These are phyloP conservation scores for Drosophila prolongata DNA, from an alignment of 2,888 invertebrate genomes.

Conservation along the genomic window DNA sequence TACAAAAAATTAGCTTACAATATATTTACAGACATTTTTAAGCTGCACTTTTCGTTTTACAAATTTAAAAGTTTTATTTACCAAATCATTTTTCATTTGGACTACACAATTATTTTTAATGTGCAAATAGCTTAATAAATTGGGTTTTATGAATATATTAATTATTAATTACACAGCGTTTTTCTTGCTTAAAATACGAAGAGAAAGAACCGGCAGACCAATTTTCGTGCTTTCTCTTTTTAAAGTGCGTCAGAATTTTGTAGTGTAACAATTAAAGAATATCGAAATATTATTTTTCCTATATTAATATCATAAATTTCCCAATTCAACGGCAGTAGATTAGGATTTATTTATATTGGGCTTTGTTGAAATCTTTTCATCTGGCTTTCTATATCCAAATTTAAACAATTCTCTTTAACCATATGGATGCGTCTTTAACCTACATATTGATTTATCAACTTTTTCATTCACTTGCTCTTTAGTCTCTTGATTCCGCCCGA, in stretches of 20 bases:
- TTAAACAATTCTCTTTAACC: slow-evolving; percentile 2
- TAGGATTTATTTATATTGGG: background rate
- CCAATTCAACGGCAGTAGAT: background rate
- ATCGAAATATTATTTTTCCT: background rate
- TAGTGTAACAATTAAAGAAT: background rate
- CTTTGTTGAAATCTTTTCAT: background rate
- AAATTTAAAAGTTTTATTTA: no score
- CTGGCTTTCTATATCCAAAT: background rate
- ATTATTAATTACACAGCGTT: no score
- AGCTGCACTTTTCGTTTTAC: no score
- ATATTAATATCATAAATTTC: background rate
- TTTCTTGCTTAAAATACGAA: no score
- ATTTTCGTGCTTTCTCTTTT: no score
- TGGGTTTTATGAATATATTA: no score
- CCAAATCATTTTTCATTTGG: no score
- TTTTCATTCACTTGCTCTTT: slow-evolving; percentile 12
- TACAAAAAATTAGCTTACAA: no score
- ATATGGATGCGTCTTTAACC: slow-evolving; percentile 12
- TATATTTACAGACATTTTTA: no score
- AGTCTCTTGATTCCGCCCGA: slow-evolving; percentile 4
- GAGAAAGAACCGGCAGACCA: no score
- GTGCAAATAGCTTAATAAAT: no score
- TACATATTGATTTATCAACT: slow-evolving; percentile 22
- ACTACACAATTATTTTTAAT: no score
- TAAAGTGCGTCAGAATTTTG: background rate